A percentile compares a stretch with the other conserved stretches of the same genome.
Conservation (phyloP, 2,113 vertebrate species). For the Leuciscus idus region DNA sequence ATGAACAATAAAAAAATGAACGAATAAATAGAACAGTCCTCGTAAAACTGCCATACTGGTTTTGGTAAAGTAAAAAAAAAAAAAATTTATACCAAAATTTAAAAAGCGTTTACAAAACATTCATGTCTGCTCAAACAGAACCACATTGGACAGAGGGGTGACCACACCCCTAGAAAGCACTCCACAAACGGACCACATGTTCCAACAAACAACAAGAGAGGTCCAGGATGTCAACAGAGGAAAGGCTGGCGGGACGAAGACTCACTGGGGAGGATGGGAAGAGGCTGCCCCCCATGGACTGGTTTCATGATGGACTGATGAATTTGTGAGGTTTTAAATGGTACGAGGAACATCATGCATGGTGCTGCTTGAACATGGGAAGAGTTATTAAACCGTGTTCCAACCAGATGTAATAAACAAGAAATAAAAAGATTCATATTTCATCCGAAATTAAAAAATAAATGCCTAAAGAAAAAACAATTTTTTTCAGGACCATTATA, state of each 20-base stretch:
- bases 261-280: slow-evolving; percentile 10
- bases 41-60: slow-evolving; percentile 59
- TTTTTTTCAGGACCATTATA: no score
- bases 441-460: no score
- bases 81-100: slow-evolving; percentile 58
- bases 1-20: slow-evolving; percentile 56
- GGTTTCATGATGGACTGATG: neutral
- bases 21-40: slow-evolving; percentile 53
- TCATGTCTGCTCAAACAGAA: slow-evolving; percentile 72
- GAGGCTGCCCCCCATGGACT: slow-evolving; percentile 64
- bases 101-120: slow-evolving; percentile 72
- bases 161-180: slow-evolving; percentile 57
- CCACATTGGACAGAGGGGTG: slow-evolving; percentile 59
- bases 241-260: slow-evolving; percentile 69
- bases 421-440: neutral
- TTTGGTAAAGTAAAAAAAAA: slow-evolving; percentile 42
- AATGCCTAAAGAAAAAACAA: neutral
- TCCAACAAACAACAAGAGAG: slow-evolving; percentile 69
- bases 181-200: slow-evolving; percentile 63
- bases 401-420: neutral
- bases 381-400: neutral
- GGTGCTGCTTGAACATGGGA: neutral
- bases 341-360: neutral
- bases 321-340: neutral
- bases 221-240: slow-evolving; percentile 77